Evolutionary conservation across 2,888 invertebrate genomes (phyloP), one percentile per base, ranked within the genome.

Genomic region (Cantharis rustica): DNA sequence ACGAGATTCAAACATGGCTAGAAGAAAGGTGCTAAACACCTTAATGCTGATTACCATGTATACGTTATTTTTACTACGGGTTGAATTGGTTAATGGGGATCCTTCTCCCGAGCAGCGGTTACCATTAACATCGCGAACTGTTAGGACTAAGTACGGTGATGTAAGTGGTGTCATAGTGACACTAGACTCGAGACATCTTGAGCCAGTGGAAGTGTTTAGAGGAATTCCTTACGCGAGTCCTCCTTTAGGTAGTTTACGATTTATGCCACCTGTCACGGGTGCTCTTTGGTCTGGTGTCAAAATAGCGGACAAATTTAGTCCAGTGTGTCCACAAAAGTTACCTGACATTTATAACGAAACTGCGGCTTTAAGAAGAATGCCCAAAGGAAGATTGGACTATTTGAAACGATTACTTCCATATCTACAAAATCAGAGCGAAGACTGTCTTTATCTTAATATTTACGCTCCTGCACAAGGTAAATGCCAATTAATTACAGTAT

Each of bases 161-260:
- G 92, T 96, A 81, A 93, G 95, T 85, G 96, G 96, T 71, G 93
- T 95, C 82, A 95, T 96, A 84, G 94, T 95, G 74, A 94, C 94
- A 78, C 92, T 95, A 82, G 95, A 96, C 84, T 92, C 93, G 20
- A 92, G 95, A 81, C 94, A 93, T 86, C 89, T 96, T 83, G 96
- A 96, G 87, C 95, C 95, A 75, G 97, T 98, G 16, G 98, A 98
- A 88, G 95, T 96, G 80, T 98, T 96, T 87, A 91, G 95, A 71
- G 98, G 98, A 9, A 94, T 98, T 77, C 98, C 98, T 5, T 98
- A 98, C 88, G 98, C 98, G 23, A 96, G 97, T 69, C 95, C 98
- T 17, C 97, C 98, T 31, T 90, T 95, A 64, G 97, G 96, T 7
- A 93, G 94, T 75, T 89, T 98, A 78, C 92, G 98, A 77, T 98